Evolutionary conservation across 2,113 vertebrate species (phyloP).

Genomic region (Cairina moschata): DNA sequence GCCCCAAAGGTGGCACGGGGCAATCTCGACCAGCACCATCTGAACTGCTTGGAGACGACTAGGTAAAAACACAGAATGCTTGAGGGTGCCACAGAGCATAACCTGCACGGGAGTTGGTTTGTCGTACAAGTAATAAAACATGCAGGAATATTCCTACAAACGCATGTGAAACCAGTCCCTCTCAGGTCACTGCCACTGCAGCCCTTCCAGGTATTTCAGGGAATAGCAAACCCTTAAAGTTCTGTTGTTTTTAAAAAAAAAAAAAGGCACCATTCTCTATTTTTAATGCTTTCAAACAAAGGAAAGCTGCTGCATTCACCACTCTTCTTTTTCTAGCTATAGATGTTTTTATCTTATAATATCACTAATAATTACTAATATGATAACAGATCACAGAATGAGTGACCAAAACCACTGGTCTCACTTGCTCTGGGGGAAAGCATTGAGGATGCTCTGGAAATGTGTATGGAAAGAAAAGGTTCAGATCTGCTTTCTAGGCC

Average conservation of each 20-base stretch:
- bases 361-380: background rate
- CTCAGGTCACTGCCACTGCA: background rate
- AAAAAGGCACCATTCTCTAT: slow-evolving; percentile 57
- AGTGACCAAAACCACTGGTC: background rate
- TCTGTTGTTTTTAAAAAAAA: background rate
- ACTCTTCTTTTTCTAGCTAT: background rate
- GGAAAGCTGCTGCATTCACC: background rate
- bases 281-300: background rate
- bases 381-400: background rate
- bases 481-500: background rate
- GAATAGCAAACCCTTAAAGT: background rate
- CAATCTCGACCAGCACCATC: background rate
- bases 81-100: accelerated
- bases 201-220: background rate
- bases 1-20: background rate
- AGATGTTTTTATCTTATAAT: background rate
- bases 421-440: background rate
- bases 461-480: background rate
- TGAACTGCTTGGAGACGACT: accelerated
- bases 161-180: background rate
- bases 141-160: background rate
- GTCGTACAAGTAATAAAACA: background rate
- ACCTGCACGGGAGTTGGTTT: background rate
- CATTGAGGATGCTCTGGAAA: background rate
- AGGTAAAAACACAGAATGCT: background rate